Percentiles rank a stretch among this genome's conserved stretches.
Evolutionary conservation across 2,113 vertebrate species (phyloP).

Genomic region (Lipotes vexillifer): DNA sequence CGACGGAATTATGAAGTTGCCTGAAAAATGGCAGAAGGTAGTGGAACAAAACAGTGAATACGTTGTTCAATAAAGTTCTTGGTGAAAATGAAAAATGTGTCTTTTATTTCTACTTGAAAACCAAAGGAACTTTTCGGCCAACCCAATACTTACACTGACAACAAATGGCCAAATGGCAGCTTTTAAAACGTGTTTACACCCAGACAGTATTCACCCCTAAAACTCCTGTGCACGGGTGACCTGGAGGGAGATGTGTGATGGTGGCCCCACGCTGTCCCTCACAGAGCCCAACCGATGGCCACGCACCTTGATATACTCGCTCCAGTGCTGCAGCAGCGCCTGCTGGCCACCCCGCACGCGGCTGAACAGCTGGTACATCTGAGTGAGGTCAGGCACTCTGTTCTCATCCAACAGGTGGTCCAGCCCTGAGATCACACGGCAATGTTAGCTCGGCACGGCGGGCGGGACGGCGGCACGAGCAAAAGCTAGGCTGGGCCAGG

Average conservation of each 20-base stretch:
- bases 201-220: not conserved
- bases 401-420: slow-evolving; percentile 85
- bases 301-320: slow-evolving; percentile 87
- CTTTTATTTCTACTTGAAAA: too few species aligned
- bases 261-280: not conserved
- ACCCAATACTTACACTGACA: not conserved
- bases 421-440: slow-evolving; percentile 73
- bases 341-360: slow-evolving; percentile 85
- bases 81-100: too few species aligned
- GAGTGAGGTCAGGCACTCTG: slow-evolving; percentile 83
- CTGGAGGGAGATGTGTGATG: accelerated
- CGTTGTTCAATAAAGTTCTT: too few species aligned
- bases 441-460: accelerated
- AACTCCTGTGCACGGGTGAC: too few species aligned
- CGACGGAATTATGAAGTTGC: too few species aligned
- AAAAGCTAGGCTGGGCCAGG: too few species aligned
- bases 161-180: not conserved
- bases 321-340: slow-evolving; percentile 85
- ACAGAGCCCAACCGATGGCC: accelerated
- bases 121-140: too few species aligned
- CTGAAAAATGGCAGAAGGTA: too few species aligned
- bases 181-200: not conserved
- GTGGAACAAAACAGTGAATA: too few species aligned
- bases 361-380: slow-evolving; percentile 86
- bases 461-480: accelerated